Conservation (phyloP, 2,888 invertebrate genomes). For the Drosophila nigricruria region DNA sequence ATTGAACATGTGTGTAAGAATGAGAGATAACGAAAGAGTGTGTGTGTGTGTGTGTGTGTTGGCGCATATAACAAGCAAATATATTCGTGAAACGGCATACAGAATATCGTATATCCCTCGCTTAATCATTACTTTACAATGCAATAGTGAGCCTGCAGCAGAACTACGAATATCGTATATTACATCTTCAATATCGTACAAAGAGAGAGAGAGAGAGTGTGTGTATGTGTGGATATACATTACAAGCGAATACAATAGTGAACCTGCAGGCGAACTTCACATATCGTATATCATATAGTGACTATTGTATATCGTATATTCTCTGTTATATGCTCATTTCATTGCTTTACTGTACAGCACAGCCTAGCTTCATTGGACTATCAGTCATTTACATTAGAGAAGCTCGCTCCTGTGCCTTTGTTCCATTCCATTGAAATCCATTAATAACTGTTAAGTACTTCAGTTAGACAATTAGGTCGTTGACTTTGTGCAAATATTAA, state of each 20-base stretch:
- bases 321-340: not conserved
- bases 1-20: not conserved
- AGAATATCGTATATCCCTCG: not conserved
- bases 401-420: not conserved
- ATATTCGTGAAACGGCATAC: too few relatives aligned
- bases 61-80: too few relatives aligned
- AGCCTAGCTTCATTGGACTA: not conserved
- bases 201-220: too few relatives aligned
- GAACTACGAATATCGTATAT: not conserved
- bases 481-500: conserved; percentile 44
- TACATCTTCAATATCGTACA: too few relatives aligned
- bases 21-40: too few relatives aligned
- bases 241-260: not conserved
- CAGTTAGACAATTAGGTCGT: conserved; percentile 5
- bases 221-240: not conserved
- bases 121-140: not conserved
- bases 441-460: conserved; percentile 10
- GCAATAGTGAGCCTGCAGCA: not conserved
- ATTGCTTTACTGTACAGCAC: not conserved
- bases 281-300: not conserved
- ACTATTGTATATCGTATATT: not conserved
- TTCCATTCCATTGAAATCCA: conserved; percentile 2
- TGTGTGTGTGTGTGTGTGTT: not conserved
- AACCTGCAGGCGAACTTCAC: not conserved
- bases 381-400: not conserved